Evolutionary conservation across 2,888 invertebrate species (phyloP).

Genomic region (Trichogramma evanescens): DNA sequence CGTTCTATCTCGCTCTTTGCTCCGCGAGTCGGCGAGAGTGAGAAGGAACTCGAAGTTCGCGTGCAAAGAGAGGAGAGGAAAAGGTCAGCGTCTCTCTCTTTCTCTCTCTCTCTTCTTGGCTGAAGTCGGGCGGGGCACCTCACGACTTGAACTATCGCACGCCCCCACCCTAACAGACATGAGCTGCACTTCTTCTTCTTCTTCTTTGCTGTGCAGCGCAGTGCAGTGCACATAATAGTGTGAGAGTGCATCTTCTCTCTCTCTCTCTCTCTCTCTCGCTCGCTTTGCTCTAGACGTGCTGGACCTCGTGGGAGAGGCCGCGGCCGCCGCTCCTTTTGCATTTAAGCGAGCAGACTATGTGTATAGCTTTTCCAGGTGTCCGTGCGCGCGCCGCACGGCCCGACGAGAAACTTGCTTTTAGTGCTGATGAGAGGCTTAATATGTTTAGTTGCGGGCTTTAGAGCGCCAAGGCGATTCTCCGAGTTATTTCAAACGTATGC

Average conservation of each 20-base stretch:
- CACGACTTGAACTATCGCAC: slow-evolving; percentile 59
- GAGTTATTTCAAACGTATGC: too few species aligned
- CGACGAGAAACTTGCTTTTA: too few species aligned
- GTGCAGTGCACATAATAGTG: too few species aligned
- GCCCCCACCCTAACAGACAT: slow-evolving; percentile 48
- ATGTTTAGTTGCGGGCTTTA: too few species aligned
- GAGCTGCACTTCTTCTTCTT: slow-evolving; percentile 20
- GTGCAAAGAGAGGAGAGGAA: slow-evolving; percentile 39
- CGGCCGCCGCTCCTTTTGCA: background rate
- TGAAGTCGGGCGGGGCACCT: slow-evolving; percentile 49
- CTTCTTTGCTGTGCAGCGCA: background rate
- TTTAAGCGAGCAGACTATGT: too few species aligned
- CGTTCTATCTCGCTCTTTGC: too few species aligned
- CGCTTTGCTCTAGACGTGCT: background rate
- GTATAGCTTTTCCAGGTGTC: too few species aligned
- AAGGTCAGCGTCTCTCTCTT: slow-evolving; percentile 31
- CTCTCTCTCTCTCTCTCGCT: background rate
- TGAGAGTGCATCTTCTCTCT: too few species aligned
- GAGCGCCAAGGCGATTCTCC: too few species aligned
- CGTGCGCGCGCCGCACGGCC: too few species aligned
- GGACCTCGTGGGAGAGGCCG: background rate
- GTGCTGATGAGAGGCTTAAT: too few species aligned
- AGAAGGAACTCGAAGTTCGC: slow-evolving; percentile 19
- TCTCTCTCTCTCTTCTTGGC: slow-evolving; percentile 29
- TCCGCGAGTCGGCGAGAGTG: slow-evolving; percentile 5